phyloP scores from a whole-genome alignment of 1,140 invertebrate species.

The Rhyacophila brunnea region DNA sequence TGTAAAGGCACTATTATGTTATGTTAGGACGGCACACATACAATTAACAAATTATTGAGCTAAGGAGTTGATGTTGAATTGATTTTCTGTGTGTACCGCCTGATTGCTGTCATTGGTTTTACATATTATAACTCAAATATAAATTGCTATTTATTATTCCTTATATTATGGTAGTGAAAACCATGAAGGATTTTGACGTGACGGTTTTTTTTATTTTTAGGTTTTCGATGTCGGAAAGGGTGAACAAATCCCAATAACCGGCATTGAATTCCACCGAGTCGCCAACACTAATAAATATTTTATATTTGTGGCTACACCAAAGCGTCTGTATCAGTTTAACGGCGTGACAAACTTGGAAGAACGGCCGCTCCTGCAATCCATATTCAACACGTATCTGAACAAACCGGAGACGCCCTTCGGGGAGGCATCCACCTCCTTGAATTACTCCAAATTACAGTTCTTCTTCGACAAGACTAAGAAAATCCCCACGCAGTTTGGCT shows the following conservation, averaged over 20 bases:
- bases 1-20: too few relatives aligned
- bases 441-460: slow-evolving; percentile 79
- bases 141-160: too few relatives aligned
- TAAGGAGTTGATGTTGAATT: too few relatives aligned
- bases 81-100: too few relatives aligned
- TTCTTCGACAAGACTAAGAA: slow-evolving; percentile 67
- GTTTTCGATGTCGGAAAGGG: slow-evolving; percentile 84
- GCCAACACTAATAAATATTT: slow-evolving; percentile 70
- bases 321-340: slow-evolving; percentile 82
- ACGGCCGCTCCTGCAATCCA: slow-evolving; percentile 73
- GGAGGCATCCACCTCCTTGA: slow-evolving; percentile 72
- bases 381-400: slow-evolving; percentile 81
- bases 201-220: slow-evolving; percentile 49
- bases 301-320: slow-evolving; percentile 81
- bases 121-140: too few relatives aligned
- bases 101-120: too few relatives aligned
- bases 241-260: slow-evolving; percentile 75
- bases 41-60: too few relatives aligned
- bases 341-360: slow-evolving; percentile 73
- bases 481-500: slow-evolving; percentile 78
- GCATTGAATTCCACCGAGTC: slow-evolving; percentile 78
- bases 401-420: slow-evolving; percentile 70
- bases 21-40: too few relatives aligned
- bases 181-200: too few relatives aligned
- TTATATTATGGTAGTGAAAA: too few relatives aligned